phyloP scores from a whole-genome alignment of 2,113 vertebrate genomes.

The Podilymbus podiceps region DNA sequence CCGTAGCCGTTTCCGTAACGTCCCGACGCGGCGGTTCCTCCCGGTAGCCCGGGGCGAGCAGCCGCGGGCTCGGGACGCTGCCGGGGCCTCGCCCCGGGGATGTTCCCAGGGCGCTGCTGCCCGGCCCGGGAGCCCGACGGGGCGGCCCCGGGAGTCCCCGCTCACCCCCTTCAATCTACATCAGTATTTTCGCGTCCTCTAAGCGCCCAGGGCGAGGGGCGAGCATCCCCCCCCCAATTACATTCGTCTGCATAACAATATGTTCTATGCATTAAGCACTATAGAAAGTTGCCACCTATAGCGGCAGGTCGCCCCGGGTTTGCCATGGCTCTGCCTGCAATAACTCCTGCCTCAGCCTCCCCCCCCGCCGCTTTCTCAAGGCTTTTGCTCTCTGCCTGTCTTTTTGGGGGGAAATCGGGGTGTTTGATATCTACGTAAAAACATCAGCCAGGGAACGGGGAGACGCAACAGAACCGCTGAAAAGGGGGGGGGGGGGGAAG shows the following conservation, averaged over 20 bases:
- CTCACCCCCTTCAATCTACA: neutral
- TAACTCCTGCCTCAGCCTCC: neutral
- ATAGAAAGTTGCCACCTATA: neutral
- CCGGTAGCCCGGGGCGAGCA: neutral
- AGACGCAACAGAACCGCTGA: neutral
- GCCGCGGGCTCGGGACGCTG: neutral
- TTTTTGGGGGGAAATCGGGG: neutral
- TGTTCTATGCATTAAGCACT: rapidly evolving
- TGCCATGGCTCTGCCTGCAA: neutral
- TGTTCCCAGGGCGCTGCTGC: neutral
- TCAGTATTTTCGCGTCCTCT: rapidly evolving
- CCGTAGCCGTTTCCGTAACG: neutral
- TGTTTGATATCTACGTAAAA: neutral
- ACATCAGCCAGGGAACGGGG: neutral
- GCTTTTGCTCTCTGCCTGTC: neutral
- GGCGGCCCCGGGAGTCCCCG: neutral
- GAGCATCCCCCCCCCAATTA: rapidly evolving
- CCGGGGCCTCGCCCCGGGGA: neutral
- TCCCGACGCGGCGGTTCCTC: too few relatives aligned
- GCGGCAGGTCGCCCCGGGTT: rapidly evolving
- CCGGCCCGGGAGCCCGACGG: neutral
- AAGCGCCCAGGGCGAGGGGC: neutral
- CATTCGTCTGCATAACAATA: rapidly evolving
- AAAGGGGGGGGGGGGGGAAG: neutral
- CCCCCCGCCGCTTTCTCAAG: too few relatives aligned